Evolutionary conservation across 2,797 vertebrate genomes (phyloP).

Genomic region (Anomalospiza imberbis): DNA sequence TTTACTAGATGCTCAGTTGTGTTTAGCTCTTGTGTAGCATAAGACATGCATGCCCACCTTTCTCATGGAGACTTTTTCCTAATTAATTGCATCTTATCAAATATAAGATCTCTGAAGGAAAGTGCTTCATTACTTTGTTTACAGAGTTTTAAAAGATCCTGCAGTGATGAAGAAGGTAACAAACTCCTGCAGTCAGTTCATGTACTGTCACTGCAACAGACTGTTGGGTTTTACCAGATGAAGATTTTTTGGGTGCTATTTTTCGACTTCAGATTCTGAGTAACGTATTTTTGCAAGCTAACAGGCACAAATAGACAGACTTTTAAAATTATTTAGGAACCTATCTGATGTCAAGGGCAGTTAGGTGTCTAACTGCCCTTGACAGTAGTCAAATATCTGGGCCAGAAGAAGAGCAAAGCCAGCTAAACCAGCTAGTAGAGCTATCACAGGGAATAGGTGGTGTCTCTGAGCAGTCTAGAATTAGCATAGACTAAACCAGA

Average conservation of each 20-base stretch:
- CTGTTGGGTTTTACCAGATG: neutral
- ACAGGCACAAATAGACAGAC: neutral
- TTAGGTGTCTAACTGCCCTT: neutral
- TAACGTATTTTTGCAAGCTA: neutral
- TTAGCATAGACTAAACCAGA: conserved; percentile 39
- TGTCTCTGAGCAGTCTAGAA: conserved; percentile 18
- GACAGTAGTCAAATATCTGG: neutral
- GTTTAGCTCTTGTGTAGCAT: neutral
- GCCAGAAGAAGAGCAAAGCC: conserved; percentile 40
- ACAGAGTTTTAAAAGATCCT: neutral
- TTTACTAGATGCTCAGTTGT: neutral
- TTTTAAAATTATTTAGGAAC: neutral
- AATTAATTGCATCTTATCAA: neutral
- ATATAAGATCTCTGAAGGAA: neutral
- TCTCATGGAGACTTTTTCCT: neutral
- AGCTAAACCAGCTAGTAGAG: conserved; percentile 46
- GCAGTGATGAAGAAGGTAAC: neutral
- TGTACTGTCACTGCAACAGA: neutral
- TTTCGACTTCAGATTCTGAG: neutral
- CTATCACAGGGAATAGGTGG: conserved; percentile 32
- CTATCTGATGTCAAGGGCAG: neutral
- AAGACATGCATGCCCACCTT: neutral
- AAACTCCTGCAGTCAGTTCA: neutral
- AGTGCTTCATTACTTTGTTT: neutral
- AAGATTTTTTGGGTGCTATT: neutral